phyloP scores from a whole-genome alignment of 2,797 vertebrate genomes.

The Acipenser ruthenus region DNA sequence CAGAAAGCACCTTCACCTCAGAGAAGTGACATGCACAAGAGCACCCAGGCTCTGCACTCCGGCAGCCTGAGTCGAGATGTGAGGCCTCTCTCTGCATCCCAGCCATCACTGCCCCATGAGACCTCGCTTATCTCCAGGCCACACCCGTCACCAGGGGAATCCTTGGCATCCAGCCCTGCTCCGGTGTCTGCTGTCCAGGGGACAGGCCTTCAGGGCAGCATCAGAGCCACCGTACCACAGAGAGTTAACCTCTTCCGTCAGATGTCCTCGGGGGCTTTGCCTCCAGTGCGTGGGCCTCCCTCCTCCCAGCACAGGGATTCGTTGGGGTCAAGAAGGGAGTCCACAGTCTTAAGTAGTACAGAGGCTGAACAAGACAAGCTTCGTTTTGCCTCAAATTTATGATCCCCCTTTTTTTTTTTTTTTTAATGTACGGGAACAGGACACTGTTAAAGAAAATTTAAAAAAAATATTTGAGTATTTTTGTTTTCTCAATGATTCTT shows the following conservation, averaged over 20 bases:
- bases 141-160: constrained; percentile 84
- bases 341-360: constrained; percentile 80
- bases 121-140: constrained; percentile 72
- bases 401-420: constrained; percentile 57
- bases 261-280: constrained; percentile 93
- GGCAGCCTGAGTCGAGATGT: constrained; percentile 83
- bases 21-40: constrained; percentile 80
- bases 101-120: constrained; percentile 94
- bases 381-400: constrained; percentile 95
- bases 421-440: constrained; percentile 40
- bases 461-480: constrained; percentile 56
- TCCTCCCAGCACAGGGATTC: constrained; percentile 74
- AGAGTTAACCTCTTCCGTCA: constrained; percentile 87
- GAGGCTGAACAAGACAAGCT: constrained; percentile 95
- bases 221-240: constrained; percentile 76
- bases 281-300: constrained; percentile 66
- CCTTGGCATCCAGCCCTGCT: constrained; percentile 78
- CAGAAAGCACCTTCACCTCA: constrained; percentile 67
- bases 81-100: constrained; percentile 89
- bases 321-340: constrained; percentile 69
- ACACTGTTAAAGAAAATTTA: constrained; percentile 40
- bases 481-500: constrained; percentile 56
- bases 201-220: constrained; percentile 62
- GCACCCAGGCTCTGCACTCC: constrained; percentile 83
- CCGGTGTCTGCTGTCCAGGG: constrained; percentile 60